Evolutionary conservation across 2,888 invertebrate genomes (phyloP).

Genomic region (Stictocephala bisonia): DNA sequence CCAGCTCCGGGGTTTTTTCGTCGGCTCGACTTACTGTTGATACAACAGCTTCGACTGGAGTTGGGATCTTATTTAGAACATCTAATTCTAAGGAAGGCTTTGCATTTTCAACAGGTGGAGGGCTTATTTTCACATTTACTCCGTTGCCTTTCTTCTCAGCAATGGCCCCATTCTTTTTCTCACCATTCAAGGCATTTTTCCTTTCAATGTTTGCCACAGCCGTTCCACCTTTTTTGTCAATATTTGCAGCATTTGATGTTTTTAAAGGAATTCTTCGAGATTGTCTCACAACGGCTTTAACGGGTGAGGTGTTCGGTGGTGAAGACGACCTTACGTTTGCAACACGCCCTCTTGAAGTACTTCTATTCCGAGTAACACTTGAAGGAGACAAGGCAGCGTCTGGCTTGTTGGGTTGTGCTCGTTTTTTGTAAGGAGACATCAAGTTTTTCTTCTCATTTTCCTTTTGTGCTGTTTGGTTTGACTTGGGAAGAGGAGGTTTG

Average conservation of each 20-base stretch:
- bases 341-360: neutral
- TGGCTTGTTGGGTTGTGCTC: constrained; percentile 7
- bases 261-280: constrained; percentile 1
- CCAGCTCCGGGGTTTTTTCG: constrained; percentile 19
- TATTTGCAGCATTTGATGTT: neutral
- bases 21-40: neutral
- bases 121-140: constrained; percentile 13
- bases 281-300: constrained; percentile 11
- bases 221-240: constrained; percentile 57
- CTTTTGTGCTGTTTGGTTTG: constrained; percentile 5
- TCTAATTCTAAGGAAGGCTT: constrained; percentile 9
- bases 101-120: constrained; percentile 29
- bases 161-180: constrained; percentile 10
- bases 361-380: constrained; percentile 19
- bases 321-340: constrained; percentile 13
- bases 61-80: neutral
- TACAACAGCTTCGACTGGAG: constrained; percentile 20
- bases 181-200: constrained; percentile 46
- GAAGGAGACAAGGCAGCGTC: constrained; percentile 13
- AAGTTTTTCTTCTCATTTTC: constrained; percentile 3
- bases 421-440: constrained; percentile 19
- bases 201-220: constrained; percentile 44
- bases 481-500: constrained; percentile 33
- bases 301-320: too few relatives aligned
- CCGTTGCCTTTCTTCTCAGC: neutral